Conservation (phyloP, 2,797 vertebrate genomes). For the Coregonus sp. region DNA sequence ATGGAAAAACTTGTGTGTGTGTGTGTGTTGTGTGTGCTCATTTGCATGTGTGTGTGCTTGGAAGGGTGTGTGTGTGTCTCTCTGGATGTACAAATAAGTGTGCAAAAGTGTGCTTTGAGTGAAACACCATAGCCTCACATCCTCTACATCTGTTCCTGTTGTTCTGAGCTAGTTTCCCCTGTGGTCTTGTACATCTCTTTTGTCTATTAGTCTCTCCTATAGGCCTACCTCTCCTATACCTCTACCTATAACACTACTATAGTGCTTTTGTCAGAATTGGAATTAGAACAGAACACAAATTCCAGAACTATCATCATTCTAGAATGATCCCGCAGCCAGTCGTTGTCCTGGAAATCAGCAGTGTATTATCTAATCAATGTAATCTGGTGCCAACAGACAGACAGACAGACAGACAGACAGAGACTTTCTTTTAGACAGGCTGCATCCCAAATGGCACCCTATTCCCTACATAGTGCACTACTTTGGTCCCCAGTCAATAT, state of each 20-base stretch:
- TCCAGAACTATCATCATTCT: conserved; percentile 42
- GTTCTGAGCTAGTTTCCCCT: conserved; percentile 4
- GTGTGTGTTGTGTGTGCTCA: not conserved
- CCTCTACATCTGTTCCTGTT: conserved; percentile 33
- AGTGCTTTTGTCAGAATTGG: not conserved
- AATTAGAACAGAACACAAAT: not conserved
- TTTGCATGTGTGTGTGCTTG: not conserved
- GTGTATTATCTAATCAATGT: conserved; percentile 54
- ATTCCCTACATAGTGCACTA: not conserved
- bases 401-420: conserved; percentile 26
- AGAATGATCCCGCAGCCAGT: conserved; percentile 30
- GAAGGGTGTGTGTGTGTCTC: not conserved
- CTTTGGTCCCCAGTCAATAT: not conserved
- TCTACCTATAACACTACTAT: not conserved
- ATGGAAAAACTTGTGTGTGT: not conserved
- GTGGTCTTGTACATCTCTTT: not conserved
- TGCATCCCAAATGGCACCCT: not conserved
- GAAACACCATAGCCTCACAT: conserved; percentile 3
- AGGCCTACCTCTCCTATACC: not conserved
- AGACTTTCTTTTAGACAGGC: not conserved
- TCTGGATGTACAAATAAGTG: conserved; percentile 19
- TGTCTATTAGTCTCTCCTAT: not conserved
- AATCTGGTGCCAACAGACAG: conserved; percentile 35
- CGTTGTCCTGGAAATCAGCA: conserved; percentile 46
- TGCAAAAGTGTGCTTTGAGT: conserved; percentile 10